A percentile compares a stretch with the other conserved stretches of the same genome.
phyloP scores from a whole-genome alignment of 2,113 vertebrate species.

The Mastomys natalensis region DNA sequence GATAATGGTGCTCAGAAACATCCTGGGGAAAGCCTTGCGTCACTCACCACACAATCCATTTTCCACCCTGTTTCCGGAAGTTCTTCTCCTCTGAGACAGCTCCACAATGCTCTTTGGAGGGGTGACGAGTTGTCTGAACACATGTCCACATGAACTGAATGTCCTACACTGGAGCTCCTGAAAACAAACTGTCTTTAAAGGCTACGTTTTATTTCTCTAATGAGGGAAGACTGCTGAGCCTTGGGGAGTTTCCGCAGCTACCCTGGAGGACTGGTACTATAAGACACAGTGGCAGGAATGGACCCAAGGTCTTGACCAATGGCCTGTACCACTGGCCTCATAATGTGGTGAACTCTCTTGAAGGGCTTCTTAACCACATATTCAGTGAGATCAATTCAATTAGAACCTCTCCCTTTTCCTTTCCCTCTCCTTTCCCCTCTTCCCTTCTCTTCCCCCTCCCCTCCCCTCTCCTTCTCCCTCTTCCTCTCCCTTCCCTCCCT shows the following conservation, averaged over 20 bases:
- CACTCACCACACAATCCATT: constrained; percentile 66
- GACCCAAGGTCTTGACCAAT: not conserved
- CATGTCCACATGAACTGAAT: constrained; percentile 65
- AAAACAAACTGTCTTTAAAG: constrained; percentile 79
- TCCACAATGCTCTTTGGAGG: constrained; percentile 69
- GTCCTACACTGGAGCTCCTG: constrained; percentile 58
- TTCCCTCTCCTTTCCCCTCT: not conserved
- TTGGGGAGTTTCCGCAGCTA: not conserved
- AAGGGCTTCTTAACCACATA: not conserved
- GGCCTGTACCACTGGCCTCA: not conserved
- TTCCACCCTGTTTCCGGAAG: constrained; percentile 73
- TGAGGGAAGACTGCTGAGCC: constrained; percentile 68
- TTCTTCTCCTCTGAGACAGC: constrained; percentile 66
- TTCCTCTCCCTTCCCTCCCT: too few relatives aligned
- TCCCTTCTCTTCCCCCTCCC: not conserved
- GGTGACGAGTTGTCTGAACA: constrained; percentile 67
- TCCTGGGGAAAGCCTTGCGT: not conserved
- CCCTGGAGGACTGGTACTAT: not conserved
- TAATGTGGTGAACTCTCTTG: not conserved
- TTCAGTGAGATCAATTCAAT: not conserved
- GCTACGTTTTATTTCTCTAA: constrained; percentile 71
- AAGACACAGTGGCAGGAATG: not conserved
- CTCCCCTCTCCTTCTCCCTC: too few relatives aligned
- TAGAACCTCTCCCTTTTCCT: not conserved
- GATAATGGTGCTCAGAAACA: constrained; percentile 55